phyloP scores from a whole-genome alignment of 2,797 vertebrate genomes.

The Hydrolagus colliei region DNA sequence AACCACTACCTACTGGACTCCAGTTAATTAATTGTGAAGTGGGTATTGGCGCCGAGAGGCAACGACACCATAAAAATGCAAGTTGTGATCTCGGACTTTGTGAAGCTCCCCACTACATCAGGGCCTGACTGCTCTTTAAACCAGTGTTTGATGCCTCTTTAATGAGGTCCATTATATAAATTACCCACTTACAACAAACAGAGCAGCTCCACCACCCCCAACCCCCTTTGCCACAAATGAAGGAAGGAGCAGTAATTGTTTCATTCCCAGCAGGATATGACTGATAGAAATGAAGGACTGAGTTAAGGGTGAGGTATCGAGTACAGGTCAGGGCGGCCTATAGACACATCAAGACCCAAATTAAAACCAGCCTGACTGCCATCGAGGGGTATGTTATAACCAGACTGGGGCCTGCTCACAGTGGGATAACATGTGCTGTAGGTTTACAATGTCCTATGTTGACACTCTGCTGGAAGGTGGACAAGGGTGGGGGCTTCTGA shows the following conservation, averaged over 20 bases:
- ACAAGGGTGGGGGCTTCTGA: too few relatives aligned
- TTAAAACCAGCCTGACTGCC: background rate
- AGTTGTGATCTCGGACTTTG: too few relatives aligned
- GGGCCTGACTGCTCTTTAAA: background rate
- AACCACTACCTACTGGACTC: too few relatives aligned
- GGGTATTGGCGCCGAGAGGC: too few relatives aligned
- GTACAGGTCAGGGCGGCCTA: background rate
- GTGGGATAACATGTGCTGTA: too few relatives aligned
- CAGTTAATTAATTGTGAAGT: too few relatives aligned
- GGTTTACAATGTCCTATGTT: too few relatives aligned
- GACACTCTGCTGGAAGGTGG: too few relatives aligned
- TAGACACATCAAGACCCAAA: background rate
- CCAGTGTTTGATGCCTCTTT: constrained; percentile 7
- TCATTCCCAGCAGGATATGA: background rate
- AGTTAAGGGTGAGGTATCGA: constrained; percentile 10
- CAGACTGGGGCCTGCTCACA: too few relatives aligned
- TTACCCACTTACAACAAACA: background rate
- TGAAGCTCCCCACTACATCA: too few relatives aligned
- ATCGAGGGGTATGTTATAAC: background rate
- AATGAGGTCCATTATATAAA: background rate
- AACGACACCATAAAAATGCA: too few relatives aligned
- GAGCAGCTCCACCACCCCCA: background rate
- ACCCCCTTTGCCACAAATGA: background rate
- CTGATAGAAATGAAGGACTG: background rate
- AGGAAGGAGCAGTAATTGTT: constrained; percentile 4